These are phyloP conservation scores for Limnephilus rhombicus DNA, from an alignment of 2,888 invertebrate species.

Conservation along the genomic window DNA sequence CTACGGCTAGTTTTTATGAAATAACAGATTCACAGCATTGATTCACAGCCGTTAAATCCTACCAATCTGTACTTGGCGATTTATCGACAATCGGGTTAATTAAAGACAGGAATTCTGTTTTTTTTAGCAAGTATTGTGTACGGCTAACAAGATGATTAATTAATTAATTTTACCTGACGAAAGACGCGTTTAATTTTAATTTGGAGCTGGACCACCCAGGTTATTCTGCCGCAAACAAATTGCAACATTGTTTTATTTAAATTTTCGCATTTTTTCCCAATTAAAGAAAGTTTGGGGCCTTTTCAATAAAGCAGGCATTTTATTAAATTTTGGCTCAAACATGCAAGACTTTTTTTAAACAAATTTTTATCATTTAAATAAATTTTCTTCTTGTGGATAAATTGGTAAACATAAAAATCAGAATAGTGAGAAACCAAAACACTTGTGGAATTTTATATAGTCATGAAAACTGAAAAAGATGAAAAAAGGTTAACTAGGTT, in stretches of 20 bases:
- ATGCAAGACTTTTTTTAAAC: too few species aligned
- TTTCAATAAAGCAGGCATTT: too few species aligned
- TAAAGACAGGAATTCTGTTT: neutral
- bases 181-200: neutral
- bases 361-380: too few species aligned
- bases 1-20: neutral
- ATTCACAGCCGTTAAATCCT: neutral
- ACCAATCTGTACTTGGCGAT: neutral
- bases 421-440: too few species aligned
- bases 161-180: neutral
- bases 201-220: neutral
- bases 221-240: neutral
- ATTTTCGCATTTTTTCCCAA: neutral
- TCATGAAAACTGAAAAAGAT: too few species aligned
- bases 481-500: too few species aligned
- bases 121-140: neutral
- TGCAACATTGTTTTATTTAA: neutral
- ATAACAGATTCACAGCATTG: neutral
- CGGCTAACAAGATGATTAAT: neutral
- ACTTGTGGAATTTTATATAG: too few species aligned
- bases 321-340: too few species aligned
- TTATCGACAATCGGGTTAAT: neutral
- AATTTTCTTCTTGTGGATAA: too few species aligned
- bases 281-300: neutral
- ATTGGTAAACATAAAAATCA: too few species aligned